Evolutionary conservation across 2,113 vertebrate species (phyloP), one percentile per base, ranked within the genome.

Genomic region (Salvator merianae): DNA sequence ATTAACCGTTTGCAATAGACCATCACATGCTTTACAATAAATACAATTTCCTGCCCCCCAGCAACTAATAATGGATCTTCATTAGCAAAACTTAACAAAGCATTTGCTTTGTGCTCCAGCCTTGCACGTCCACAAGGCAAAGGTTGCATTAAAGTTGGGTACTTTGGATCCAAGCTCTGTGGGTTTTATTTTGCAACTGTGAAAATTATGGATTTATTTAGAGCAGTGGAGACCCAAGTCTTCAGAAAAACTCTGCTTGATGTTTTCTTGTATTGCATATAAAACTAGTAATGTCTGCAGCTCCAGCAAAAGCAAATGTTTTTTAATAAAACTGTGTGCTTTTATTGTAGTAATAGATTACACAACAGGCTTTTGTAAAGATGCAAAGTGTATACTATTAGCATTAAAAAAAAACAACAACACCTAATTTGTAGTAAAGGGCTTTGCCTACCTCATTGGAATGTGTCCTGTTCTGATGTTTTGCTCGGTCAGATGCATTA

Each of bases 391-490:
- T 88, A 91, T 92, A 92, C 91, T 93, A 92, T 94, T 91, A 94
- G 90, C 87, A 91, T 84, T 20, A 16, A 2, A 55, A 88, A 84
- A 73, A 88, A 81, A 85, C 65, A n/a, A n/a, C n/a, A n/a, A 77
- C 0, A 0, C n/a, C 87, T 77, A 83, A 66, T 81, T 18, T 86
- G 84, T 0, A 36, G 88, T 79, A 84, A 91, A 34, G 76, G 50
- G 83, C 14, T 73, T 28, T 18, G 43, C 83, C 83, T 97, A 99
- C 99, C 97, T 99, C 98, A 1, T 99, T 99, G 77, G 99, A 99
- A 94, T 99, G 99, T 1, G 99, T 99, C 90, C 99, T 97, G 96
- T 99, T 99, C 97, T 99, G 99, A 93, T 99, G 99, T 94, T 99
- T 99, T 91, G 99, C 99, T 7, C 99, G 95, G 95, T 99, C 99